phyloP scores from a whole-genome alignment of 1,140 invertebrate species.

The Drosophila malerkotliana region DNA sequence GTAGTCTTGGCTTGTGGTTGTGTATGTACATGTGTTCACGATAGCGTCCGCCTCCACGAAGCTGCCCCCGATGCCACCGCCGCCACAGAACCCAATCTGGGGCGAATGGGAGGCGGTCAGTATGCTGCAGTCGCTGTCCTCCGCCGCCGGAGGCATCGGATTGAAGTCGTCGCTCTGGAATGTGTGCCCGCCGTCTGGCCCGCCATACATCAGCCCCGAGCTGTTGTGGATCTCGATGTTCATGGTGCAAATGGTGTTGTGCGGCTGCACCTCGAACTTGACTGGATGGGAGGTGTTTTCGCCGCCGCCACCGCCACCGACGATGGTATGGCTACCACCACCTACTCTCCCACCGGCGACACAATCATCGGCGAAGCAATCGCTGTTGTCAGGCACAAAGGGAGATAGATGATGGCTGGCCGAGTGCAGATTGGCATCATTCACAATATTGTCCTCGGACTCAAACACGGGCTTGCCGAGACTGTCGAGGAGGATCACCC shows the following conservation, averaged over 20 bases:
- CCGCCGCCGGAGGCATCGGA: slow-evolving; percentile 65
- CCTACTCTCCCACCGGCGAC: slow-evolving; percentile 33
- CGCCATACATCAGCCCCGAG: slow-evolving; percentile 49
- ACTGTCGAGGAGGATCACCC: slow-evolving; percentile 38
- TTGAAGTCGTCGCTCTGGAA: slow-evolving; percentile 72
- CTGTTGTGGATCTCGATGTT: slow-evolving; percentile 79
- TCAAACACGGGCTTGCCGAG: slow-evolving; percentile 61
- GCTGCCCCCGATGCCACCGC: slow-evolving; percentile 40
- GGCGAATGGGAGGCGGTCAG: slow-evolving; percentile 73
- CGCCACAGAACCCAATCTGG: slow-evolving; percentile 58
- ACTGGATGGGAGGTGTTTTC: slow-evolving; percentile 55
- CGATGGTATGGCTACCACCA: not conserved
- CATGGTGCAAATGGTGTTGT: slow-evolving; percentile 70
- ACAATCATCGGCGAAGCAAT: slow-evolving; percentile 65
- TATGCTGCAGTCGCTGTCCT: slow-evolving; percentile 75
- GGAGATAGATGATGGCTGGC: slow-evolving; percentile 73
- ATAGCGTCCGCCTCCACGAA: slow-evolving; percentile 62
- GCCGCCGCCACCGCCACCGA: slow-evolving; percentile 1
- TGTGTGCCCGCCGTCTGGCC: slow-evolving; percentile 58
- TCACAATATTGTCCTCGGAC: slow-evolving; percentile 73
- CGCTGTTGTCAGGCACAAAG: slow-evolving; percentile 59
- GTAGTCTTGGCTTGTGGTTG: slow-evolving; percentile 57
- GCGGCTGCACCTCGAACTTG: slow-evolving; percentile 54
- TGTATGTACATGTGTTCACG: slow-evolving; percentile 47
- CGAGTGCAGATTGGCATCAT: slow-evolving; percentile 82